Base-by-base conservation (phyloP, 2,113 vertebrate species). In the Uria aalge region DNA sequence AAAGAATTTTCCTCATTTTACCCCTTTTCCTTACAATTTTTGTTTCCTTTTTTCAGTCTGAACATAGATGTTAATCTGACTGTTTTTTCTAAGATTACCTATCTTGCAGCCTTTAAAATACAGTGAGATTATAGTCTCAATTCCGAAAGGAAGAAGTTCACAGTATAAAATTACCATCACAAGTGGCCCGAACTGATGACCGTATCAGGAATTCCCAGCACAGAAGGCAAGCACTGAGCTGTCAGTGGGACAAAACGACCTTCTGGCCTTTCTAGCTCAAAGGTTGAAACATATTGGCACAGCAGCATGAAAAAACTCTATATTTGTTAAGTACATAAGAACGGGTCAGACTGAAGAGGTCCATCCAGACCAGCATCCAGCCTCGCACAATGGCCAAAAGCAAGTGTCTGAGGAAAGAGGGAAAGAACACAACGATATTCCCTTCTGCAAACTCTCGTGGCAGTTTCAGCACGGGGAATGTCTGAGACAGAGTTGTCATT, bases 371-470 rank as follows among this genome's bases (percentile, higher is more conserved):
- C 8, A 10, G 12, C 22, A 45, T 8, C 4, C 15, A 55, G 18
- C 6, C 36, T 47, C 19, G 14, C 10, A 5, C 8, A 4, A 17
- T 8, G 22, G 7, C 19, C 34, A 57, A 19, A 55, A 76, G 0
- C 11, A 24, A 9, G 5, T 85, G 22, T 21, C 48, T 48, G 9
- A 19, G 30, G 18, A 80, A 77, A 24, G 30, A 53, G 6, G 11
- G 6, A 66, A 81, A 91, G 5, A 1, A 15, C 12, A 32, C 0
- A 7, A 15, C 0, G 0, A 3, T 41, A 48, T 9, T 74, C 76
- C 23, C 30, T 40, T 69, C 22, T 68, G 16, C 16, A 56, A 50
- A 43, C 19, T 85, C 15, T 62, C 0, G 0, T 20, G 22, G 27
- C 23, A 23, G 9, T 69, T 89, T 80, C 47, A 78, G 10, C 9